Evolutionary conservation across 2,797 vertebrate genomes (phyloP).

Genomic region (Euthynnus affinis): DNA sequence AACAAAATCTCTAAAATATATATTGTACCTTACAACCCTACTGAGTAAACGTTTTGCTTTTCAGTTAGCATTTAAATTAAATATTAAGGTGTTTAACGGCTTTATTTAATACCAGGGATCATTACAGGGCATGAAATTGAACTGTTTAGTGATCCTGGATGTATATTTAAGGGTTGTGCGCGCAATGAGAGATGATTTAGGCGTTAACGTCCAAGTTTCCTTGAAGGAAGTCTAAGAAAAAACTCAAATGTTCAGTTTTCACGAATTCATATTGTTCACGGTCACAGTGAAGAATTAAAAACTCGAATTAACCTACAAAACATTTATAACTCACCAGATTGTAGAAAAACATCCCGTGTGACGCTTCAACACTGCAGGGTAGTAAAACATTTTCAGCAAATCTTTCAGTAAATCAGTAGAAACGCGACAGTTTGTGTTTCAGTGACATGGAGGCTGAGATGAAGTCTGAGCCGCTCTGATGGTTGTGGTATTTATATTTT

Average conservation of each 20-base stretch:
- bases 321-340: slow-evolving; percentile 82
- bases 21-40: background rate
- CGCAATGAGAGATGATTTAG: no score
- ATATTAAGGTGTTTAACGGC: no score
- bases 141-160: background rate
- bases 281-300: background rate
- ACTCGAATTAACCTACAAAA: background rate
- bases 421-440: background rate
- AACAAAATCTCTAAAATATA: background rate
- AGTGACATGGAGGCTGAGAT: background rate
- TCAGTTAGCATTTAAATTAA: no score
- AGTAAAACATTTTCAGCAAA: slow-evolving; percentile 82
- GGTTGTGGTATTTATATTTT: background rate
- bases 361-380: slow-evolving; percentile 78
- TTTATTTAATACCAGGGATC: background rate
- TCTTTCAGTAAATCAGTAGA: background rate
- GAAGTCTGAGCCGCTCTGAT: background rate
- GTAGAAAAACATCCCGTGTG: slow-evolving; percentile 84
- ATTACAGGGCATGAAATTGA: background rate
- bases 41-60: no score
- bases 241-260: no score
- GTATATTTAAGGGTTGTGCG: background rate
- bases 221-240: no score
- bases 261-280: no score
- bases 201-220: background rate